Evolutionary conservation across 1,140 invertebrate species (phyloP), one percentile per base, ranked within the genome.

Genomic region (Drosophila pandora): DNA sequence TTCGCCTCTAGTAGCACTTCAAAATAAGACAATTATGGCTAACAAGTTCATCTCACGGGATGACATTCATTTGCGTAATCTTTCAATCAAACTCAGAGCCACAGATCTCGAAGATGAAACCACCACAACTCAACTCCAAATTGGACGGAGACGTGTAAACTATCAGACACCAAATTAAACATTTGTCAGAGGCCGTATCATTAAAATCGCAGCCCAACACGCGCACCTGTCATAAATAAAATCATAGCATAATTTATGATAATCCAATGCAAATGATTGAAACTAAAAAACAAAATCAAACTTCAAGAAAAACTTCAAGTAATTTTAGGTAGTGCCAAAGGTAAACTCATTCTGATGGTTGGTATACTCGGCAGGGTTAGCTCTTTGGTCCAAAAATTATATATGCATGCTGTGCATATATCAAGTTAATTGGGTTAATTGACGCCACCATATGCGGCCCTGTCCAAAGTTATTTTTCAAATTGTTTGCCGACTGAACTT

Each of bases 371-470:
- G 3, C 10, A 37, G 59, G 49, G 48, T 39, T 8, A 43, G 47
- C 45, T 56, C 34, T 45, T 67, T 64, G 60, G 63, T 13, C 25
- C 21, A 45, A 58, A 78, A 75, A 85, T 87, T 81, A 78, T 75
- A 68, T 87, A 87, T 85, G 73, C 64, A 87, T 67, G 78, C 70
- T 87, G 55, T 87, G 78, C 74, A 64, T 87, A 75, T 74, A 82
- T 87, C 82, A 87, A 81, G 78, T 78, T 87, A 85, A 85, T 87
- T 85, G 78, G 82, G 81, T 85, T 85, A 85, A 85, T 82, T 81
- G 73, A 63, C 57, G 50, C 56, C 55, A 49, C 69, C 65, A 63
- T 58, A 43, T 59, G 55, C 52, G 47, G 73, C 28, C 58, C 62
- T 47, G 58, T 49, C 50, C 37, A 25, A 76, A n/a, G 39, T 45